phyloP scores from a whole-genome alignment of 1,140 invertebrate species.

The Holcopasites calliopsidis region DNA sequence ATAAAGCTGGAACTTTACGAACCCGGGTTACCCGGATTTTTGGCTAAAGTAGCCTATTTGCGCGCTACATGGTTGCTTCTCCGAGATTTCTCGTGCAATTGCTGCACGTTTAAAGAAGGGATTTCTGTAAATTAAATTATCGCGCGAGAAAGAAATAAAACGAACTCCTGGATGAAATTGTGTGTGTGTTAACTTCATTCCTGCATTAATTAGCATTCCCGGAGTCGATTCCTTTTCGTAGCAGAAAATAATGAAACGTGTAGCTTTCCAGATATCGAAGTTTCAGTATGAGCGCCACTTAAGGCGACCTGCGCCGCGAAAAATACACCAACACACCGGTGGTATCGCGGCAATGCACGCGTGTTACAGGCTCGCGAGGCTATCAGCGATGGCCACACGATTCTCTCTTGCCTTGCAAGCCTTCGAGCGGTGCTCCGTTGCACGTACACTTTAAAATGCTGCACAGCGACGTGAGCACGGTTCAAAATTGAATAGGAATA shows the following conservation, averaged over 20 bases:
- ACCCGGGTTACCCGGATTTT: not conserved
- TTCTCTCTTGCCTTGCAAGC: constrained; percentile 1
- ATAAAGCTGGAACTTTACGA: constrained; percentile 12
- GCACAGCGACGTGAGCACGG: too few species aligned
- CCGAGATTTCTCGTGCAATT: not conserved
- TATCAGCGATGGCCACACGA: constrained; percentile 14
- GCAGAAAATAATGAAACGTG: not conserved
- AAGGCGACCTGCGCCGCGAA: constrained; percentile 26
- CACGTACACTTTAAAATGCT: not conserved
- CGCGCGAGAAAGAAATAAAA: not conserved
- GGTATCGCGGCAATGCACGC: not conserved
- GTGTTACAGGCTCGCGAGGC: not conserved
- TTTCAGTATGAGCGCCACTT: constrained; percentile 26
- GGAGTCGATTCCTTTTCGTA: not conserved
- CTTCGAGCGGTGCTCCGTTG: not conserved
- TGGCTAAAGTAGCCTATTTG: constrained; percentile 18
- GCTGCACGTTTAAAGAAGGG: not conserved
- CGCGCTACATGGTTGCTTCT: not conserved
- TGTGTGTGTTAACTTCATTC: not conserved
- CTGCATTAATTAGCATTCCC: not conserved
- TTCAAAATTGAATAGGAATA: constrained; percentile 25
- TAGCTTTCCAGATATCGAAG: not conserved
- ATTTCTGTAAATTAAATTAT: not conserved
- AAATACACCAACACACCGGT: not conserved
- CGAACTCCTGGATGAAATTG: too few species aligned